Base-by-base conservation (phyloP, 2,113 vertebrate species). In the Eubucco bourcierii region DNA sequence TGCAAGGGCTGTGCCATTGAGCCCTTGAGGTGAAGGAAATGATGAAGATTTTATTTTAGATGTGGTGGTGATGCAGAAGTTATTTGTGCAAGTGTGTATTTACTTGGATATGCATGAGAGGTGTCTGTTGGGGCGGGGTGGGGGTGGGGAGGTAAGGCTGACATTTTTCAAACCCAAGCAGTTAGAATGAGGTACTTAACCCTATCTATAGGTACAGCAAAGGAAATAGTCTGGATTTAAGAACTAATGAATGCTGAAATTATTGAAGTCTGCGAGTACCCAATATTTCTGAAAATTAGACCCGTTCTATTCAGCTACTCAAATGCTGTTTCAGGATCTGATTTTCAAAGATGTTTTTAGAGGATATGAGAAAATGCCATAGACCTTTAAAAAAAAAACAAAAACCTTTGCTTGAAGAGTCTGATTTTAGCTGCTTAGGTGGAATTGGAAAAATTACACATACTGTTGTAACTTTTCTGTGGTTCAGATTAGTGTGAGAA, bases 1-100 rank as follows among this genome's bases (percentile, higher is more conserved):
- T 5, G 23, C 41, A 74, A 72, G 41, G 65, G 24, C 64, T 78
- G 33, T 87, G 82, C 76, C 72, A 44, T 2, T 44, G 79, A 94
- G 75, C 56, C 78, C 78, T 53, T n/a, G 72, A 85, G 81, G 79
- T 95, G 93, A 89, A 83, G 28, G 56, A 60, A 95, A 85, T 80
- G 0, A 67, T 15, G 31, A 79, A 82, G 92, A 65, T 94, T 96
- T 93, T 33, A 20, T 91, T 94, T 85, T 39, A 74, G 84, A 80
- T 75, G 89, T 60, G 56, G 64, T 53, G 25, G 20, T 67, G 75
- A 82, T 85, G 79, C 28, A 2, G 6, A 85, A 71, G 44, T 84
- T 85, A 77, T 80, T 80, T 80, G 52, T 90, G 75, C 56, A 76
- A 84, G 37, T 20, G 61, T 61, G 9, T 41, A 52, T 92, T 90